Evolutionary conservation across 2,888 invertebrate genomes (phyloP).

Genomic region (Empis stercorea): DNA sequence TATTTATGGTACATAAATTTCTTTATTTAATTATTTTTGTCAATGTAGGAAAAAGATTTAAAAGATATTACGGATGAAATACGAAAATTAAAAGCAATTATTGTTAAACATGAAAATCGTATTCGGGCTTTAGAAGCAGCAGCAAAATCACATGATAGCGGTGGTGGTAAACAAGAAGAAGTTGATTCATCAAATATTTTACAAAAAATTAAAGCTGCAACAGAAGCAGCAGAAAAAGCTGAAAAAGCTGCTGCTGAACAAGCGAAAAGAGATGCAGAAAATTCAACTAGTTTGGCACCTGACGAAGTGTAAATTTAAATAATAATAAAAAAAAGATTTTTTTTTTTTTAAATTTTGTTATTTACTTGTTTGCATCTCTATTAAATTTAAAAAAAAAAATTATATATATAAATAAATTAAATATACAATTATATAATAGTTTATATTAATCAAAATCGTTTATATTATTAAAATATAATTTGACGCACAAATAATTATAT

Average conservation of each 20-base stretch:
- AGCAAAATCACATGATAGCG: constrained; percentile 23
- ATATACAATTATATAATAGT: too few species aligned
- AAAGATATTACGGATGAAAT: constrained; percentile 82
- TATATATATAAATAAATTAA: too few species aligned
- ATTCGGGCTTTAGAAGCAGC: constrained; percentile 36
- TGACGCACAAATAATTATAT: too few species aligned
- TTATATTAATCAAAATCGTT: too few species aligned
- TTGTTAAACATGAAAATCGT: constrained; percentile 80
- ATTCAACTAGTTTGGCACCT: constrained; percentile 21
- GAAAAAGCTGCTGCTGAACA: constrained; percentile 15
- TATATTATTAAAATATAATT: too few species aligned
- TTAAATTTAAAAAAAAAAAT: too few species aligned
- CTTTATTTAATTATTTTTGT: not conserved
- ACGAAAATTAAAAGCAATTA: constrained; percentile 83
- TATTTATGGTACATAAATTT: too few species aligned
- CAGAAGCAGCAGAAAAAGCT: constrained; percentile 19
- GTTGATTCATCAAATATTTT: constrained; percentile 19
- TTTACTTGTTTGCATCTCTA: too few species aligned
- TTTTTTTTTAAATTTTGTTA: too few species aligned
- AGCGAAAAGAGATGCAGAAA: constrained; percentile 9
- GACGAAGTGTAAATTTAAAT: constrained; percentile 26
- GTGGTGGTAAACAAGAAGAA: constrained; percentile 23
- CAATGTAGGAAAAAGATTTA: constrained; percentile 42
- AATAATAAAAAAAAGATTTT: not conserved
- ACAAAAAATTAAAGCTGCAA: constrained; percentile 2